Conservation (phyloP, 2,797 vertebrate species). For the Sternarchorhynchus goeldii region DNA sequence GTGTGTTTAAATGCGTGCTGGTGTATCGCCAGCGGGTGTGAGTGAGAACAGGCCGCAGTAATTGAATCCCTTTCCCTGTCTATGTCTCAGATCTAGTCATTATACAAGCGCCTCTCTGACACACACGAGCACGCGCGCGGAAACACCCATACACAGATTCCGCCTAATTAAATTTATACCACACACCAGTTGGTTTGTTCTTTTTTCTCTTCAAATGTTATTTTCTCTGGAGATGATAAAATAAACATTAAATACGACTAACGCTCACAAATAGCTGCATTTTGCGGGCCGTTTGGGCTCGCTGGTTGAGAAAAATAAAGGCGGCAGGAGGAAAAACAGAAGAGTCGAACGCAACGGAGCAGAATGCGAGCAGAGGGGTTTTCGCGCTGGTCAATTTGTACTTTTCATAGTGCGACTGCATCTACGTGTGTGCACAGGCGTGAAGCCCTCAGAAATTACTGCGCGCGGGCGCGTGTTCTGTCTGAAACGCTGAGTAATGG, state of each 20-base stretch:
- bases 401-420: constrained; percentile 56
- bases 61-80: constrained; percentile 72
- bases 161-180: constrained; percentile 74
- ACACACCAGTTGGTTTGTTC: constrained; percentile 71
- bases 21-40: constrained; percentile 70
- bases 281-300: constrained; percentile 49
- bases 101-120: constrained; percentile 53
- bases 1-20: constrained; percentile 58
- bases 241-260: constrained; percentile 61
- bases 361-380: constrained; percentile 3
- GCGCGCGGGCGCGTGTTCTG: constrained; percentile 3
- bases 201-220: constrained; percentile 64
- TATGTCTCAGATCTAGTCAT: constrained; percentile 60
- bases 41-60: constrained; percentile 77
- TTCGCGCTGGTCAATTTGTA: constrained; percentile 8
- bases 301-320: constrained; percentile 42
- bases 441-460: not conserved
- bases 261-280: constrained; percentile 53
- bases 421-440: constrained; percentile 53
- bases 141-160: constrained; percentile 56
- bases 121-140: constrained; percentile 25
- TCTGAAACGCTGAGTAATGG: constrained; percentile 43
- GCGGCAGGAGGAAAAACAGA: constrained; percentile 35
- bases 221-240: constrained; percentile 57
- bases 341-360: constrained; percentile 21